A percentile compares a stretch with the other conserved stretches of the same genome.
Conservation (phyloP, 2,888 invertebrate species). For the Erannis defoliaria region DNA sequence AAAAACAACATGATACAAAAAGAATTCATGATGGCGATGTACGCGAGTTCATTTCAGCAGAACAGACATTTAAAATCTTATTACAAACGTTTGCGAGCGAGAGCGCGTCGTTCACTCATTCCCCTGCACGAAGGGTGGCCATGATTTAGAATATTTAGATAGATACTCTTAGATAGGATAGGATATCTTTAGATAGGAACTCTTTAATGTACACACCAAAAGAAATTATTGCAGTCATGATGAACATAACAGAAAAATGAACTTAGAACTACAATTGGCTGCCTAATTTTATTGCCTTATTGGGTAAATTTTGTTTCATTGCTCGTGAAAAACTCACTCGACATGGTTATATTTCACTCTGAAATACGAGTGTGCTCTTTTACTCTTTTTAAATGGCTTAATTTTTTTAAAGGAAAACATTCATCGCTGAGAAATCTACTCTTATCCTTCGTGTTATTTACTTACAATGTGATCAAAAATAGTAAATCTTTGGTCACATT, state of each 20-base stretch:
- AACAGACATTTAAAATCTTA: constrained; percentile 78
- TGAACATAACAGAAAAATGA: too few relatives aligned
- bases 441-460: too few relatives aligned
- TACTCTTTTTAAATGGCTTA: constrained; percentile 3
- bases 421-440: too few relatives aligned
- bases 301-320: constrained; percentile 76
- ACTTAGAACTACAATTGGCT: too few relatives aligned
- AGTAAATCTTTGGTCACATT: too few relatives aligned
- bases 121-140: constrained; percentile 42
- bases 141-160: neutral
- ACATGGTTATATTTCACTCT: constrained; percentile 49
- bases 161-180: neutral
- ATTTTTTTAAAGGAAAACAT: neutral
- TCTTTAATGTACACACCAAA: too few relatives aligned
- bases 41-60: constrained; percentile 67
- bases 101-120: constrained; percentile 55
- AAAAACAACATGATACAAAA: constrained; percentile 48
- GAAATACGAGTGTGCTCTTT: constrained; percentile 22
- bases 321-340: constrained; percentile 56
- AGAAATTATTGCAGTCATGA: too few relatives aligned
- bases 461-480: too few relatives aligned
- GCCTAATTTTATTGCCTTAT: too few relatives aligned
- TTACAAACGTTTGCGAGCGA: constrained; percentile 60
- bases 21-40: constrained; percentile 57
- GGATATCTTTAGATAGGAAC: too few relatives aligned